Evolutionary conservation across 1,140 invertebrate species (phyloP), one percentile per base, ranked within the genome.

Genomic region (Heterodera schachtii): DNA sequence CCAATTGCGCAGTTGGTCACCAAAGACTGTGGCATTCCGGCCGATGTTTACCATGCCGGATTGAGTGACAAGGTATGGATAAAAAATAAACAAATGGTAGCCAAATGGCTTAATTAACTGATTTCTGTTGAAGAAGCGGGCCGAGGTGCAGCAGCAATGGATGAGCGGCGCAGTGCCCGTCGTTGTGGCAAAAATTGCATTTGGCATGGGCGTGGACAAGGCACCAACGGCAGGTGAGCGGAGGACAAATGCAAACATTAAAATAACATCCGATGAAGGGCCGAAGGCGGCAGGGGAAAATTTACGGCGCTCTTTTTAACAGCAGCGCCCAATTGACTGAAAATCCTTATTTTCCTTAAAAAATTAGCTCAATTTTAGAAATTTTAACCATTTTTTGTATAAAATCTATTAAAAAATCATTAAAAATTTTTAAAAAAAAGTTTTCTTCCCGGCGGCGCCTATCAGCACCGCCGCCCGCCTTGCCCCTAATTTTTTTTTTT

Each of bases 31-130:
- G 78, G 74, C 19, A 79, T 83, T 11, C 75, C 75, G 87, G 93
- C 94, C 3, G 90, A 91, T 16, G 91, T 94, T 60, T 98, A 98
- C 92, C 96, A 98, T 92, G 97, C 96, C 13, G 95, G 96, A 0
- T 91, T 98, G 2, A 90, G 91, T 0, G 94, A 96, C 90, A 90
- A 89, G 47, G 90, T 83, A 44, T 31, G 31, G 31, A 31, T n/a
- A 31, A 31, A 31, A 31, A 31, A 31, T 0, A 8, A 81, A 46
- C 5, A 8, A n/a, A 5, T 49, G 46, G 13, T 31, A 60, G n/a
- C n/a, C 44, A 73, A 9, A 9, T 80, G n/a, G 21, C 9, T 8
- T n/a, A n/a, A 43, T 49, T 49, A 81, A 81, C n/a, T 44, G 31
- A 31, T 67, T 31, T 43, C 44, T 70, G 19, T 60, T 81, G 57